phyloP scores from a whole-genome alignment of 2,888 invertebrate species.

The Noctua comes region DNA sequence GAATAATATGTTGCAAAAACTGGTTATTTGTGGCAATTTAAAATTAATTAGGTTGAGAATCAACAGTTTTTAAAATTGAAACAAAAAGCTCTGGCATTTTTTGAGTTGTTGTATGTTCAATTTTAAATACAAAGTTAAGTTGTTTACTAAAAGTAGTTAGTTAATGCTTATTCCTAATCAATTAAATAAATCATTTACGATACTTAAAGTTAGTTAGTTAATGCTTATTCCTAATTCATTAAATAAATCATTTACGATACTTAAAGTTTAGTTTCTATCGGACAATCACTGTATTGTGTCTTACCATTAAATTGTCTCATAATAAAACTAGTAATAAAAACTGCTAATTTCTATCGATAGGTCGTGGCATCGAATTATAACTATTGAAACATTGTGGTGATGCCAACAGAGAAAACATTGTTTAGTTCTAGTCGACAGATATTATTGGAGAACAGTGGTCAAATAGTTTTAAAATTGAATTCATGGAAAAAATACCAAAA shows the following conservation, averaged over 20 bases:
- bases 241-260: background rate
- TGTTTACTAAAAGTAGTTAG: background rate
- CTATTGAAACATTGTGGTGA: background rate
- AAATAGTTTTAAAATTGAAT: background rate
- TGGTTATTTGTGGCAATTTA: background rate
- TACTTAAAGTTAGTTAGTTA: background rate
- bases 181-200: no score
- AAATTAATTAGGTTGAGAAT: background rate
- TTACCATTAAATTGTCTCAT: constrained; percentile 2
- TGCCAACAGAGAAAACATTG: background rate
- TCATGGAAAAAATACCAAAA: background rate
- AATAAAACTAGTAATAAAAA: background rate
- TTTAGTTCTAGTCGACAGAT: background rate
- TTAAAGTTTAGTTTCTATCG: background rate
- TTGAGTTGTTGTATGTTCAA: background rate
- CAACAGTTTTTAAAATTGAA: background rate
- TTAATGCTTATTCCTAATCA: background rate
- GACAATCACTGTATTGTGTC: background rate
- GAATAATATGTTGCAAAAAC: background rate
- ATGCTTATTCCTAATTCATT: no score
- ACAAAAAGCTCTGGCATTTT: background rate
- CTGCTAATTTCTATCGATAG: background rate
- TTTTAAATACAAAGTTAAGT: background rate
- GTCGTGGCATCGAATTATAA: background rate
- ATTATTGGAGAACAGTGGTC: background rate